phyloP scores from a whole-genome alignment of 2,888 invertebrate genomes.

The Ormyrus labotus region DNA sequence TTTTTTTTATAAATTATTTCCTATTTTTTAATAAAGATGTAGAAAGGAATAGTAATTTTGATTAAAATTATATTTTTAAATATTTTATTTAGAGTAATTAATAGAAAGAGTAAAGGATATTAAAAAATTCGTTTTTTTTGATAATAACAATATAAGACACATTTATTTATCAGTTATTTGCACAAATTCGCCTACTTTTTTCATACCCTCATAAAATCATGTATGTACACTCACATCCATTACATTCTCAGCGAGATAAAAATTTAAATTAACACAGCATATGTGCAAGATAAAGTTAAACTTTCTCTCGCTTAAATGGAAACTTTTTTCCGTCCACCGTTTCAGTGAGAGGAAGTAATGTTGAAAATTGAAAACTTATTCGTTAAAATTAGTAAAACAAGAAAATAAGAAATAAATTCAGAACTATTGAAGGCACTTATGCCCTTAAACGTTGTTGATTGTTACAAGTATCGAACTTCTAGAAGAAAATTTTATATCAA shows the following conservation, averaged over 20 bases:
- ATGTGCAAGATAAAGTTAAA: slow-evolving; percentile 41
- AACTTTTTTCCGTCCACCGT: slow-evolving; percentile 54
- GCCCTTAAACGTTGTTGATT: slow-evolving; percentile 52
- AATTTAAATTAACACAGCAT: slow-evolving; percentile 53
- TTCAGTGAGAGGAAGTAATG: slow-evolving; percentile 37
- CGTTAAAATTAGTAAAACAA: slow-evolving; percentile 45
- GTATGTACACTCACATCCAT: slow-evolving; percentile 59
- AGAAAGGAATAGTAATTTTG: no score
- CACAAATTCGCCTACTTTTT: slow-evolving; percentile 55
- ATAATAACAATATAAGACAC: slow-evolving; percentile 71
- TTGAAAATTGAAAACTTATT: slow-evolving; percentile 23
- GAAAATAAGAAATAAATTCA: slow-evolving; percentile 34
- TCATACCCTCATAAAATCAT: slow-evolving; percentile 52
- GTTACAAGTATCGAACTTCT: slow-evolving; percentile 53
- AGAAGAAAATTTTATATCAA: slow-evolving; percentile 50
- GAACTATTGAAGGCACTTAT: slow-evolving; percentile 51
- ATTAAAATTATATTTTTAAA: neutral
- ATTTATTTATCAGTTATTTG: slow-evolving; percentile 69
- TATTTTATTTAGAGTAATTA: neutral
- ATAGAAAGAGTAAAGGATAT: slow-evolving; percentile 11
- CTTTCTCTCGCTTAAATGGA: slow-evolving; percentile 51
- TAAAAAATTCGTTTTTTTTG: slow-evolving; percentile 51
- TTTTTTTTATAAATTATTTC: slow-evolving; percentile 10
- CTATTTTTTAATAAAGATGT: neutral
- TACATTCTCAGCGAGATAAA: slow-evolving; percentile 51